These are phyloP conservation scores for Empidonax alnorum DNA, from an alignment of 2,113 vertebrate genomes.

Conservation along the genomic window DNA sequence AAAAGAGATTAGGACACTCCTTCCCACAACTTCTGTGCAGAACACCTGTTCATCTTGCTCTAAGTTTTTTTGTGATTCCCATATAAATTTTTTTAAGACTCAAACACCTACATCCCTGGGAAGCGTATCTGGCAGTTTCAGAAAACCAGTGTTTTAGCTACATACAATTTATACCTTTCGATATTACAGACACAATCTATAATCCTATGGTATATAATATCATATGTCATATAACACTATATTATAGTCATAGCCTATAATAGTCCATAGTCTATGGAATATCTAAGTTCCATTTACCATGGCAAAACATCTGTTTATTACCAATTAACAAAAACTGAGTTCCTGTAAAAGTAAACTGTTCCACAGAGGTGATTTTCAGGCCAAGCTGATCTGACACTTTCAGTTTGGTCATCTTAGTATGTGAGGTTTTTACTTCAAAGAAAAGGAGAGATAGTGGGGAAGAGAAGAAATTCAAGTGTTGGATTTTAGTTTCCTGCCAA, in stretches of 20 bases:
- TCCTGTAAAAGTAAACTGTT: neutral
- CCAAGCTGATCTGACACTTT: neutral
- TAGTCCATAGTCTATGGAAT: neutral
- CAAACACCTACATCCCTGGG: neutral
- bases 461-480: neutral
- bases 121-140: neutral
- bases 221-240: too few relatives aligned
- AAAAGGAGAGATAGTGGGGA: neutral
- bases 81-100: neutral
- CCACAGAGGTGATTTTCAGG: neutral
- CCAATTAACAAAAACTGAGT: neutral
- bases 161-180: neutral
- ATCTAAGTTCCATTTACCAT: neutral
- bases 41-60: neutral
- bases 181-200: neutral
- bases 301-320: neutral
- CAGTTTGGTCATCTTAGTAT: neutral
- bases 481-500: neutral
- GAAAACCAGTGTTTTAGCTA: neutral
- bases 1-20: neutral
- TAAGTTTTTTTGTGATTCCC: neutral
- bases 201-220: neutral
- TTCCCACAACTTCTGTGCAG: neutral
- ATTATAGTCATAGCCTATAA: neutral
- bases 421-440: neutral